phyloP scores from a whole-genome alignment of 2,113 vertebrate genomes.

The Eira barbara region DNA sequence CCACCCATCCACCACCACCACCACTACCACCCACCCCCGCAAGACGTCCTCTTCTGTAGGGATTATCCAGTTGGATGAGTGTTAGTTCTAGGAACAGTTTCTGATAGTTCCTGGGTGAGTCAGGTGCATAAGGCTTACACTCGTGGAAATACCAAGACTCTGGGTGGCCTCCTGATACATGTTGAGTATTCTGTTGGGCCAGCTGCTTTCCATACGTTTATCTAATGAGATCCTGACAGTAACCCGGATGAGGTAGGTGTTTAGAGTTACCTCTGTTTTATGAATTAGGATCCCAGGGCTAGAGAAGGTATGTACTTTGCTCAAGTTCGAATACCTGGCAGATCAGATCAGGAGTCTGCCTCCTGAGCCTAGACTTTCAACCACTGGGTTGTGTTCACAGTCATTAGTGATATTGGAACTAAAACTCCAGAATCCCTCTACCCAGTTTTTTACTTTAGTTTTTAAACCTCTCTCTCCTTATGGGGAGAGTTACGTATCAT shows the following conservation, averaged over 20 bases:
- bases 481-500: constrained; percentile 25
- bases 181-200: background rate
- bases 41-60: background rate
- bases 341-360: background rate
- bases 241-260: background rate
- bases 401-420: background rate
- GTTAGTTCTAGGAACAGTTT: background rate
- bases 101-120: background rate
- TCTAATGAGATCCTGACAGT: background rate
- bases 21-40: background rate
- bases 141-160: background rate
- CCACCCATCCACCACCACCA: too few species aligned
- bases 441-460: background rate
- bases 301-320: background rate
- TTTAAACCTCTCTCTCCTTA: constrained; percentile 22
- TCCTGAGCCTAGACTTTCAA: background rate
- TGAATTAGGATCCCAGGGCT: background rate
- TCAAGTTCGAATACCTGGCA: background rate
- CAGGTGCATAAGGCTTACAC: background rate
- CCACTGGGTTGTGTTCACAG: background rate
- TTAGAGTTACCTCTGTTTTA: constrained; percentile 2
- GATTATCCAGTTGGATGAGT: background rate
- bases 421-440: background rate
- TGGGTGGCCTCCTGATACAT: background rate
- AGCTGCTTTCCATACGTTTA: background rate